Evolutionary conservation across 2,888 invertebrate species (phyloP).

Genomic region (Aricia artaxerxes): DNA sequence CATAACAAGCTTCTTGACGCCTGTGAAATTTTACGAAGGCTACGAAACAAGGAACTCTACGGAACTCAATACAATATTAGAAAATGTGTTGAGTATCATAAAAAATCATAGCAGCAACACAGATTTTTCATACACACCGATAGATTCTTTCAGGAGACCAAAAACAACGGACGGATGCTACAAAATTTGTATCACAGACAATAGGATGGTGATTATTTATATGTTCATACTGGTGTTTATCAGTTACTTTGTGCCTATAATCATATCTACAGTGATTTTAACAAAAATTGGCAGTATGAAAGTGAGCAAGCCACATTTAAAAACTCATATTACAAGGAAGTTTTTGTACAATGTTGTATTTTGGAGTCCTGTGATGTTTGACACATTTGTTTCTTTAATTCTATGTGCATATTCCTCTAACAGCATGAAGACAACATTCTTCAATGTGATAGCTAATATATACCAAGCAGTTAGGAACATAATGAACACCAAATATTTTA

Average conservation of each 20-base stretch:
- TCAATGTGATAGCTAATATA: conserved; percentile 69
- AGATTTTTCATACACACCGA: conserved; percentile 48
- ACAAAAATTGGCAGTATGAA: conserved; percentile 67
- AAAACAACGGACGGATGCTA: conserved; percentile 57
- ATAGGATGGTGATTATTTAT: conserved; percentile 60
- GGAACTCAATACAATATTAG: conserved; percentile 54
- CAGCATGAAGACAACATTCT: conserved; percentile 60
- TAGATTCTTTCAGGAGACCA: conserved; percentile 51
- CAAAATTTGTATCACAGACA: conserved; percentile 66
- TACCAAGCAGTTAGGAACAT: conserved; percentile 71
- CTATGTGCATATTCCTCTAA: conserved; percentile 66
- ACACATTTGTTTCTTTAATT: conserved; percentile 65
- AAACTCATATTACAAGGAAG: conserved; percentile 64
- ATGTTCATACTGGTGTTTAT: conserved; percentile 62
- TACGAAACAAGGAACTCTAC: conserved; percentile 45
- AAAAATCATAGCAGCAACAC: conserved; percentile 54
- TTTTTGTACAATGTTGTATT: conserved; percentile 69
- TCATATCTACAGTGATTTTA: conserved; percentile 64
- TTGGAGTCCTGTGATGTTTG: conserved; percentile 74
- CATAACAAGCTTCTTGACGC: conserved; percentile 35
- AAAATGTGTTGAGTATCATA: conserved; percentile 61
- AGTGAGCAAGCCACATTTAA: conserved; percentile 55
- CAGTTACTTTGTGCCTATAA: conserved; percentile 71
- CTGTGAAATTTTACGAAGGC: conserved; percentile 49
- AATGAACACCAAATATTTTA: conserved; percentile 69